Base-by-base conservation (phyloP, 2,888 invertebrate genomes). In the Sclerodermus sp. region DNA sequence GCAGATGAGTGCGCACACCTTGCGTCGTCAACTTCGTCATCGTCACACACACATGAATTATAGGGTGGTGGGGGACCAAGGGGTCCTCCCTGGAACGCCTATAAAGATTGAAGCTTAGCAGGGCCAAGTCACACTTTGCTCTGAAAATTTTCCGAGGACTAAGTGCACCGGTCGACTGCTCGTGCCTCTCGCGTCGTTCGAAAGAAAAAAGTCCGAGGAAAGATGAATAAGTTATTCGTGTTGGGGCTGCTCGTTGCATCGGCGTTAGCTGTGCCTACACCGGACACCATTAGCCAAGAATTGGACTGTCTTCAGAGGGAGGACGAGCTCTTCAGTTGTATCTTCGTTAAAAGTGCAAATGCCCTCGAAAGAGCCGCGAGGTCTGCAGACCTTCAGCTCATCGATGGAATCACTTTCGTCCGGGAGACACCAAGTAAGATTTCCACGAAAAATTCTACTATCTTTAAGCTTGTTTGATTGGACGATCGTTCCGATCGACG, bases 381-480 rank as follows among this genome's bases (percentile, higher is more conserved):
- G 54, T 82, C 83, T 60, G 79, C 79, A 60, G 80, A 82, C 64
- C 79, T 87, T 52, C 80, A 84, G 52, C 64, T 87, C 45, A 50
- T 83, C 56, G 82, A 83, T 40, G 87, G 87, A 51, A 75, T 87
- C 48, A 79, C 81, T 51, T 81, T 87, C 60, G 79, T 83, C 57
- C 62, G 73, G 34, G 73, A 75, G 29, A 56, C 60, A n/a, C 73
- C 75, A 4, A 52, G 77, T 78, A 55, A 76, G 76, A 71, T 46
- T 15, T 18, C 15, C 4, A 15, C 8, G 39, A 39, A 15, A n/a
- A n/a, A n/a, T n/a, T n/a, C n/a, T n/a, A n/a, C n/a, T n/a, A n/a
- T n/a, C n/a, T n/a, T n/a, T n/a, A n/a, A n/a, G n/a, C n/a, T n/a
- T n/a, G n/a, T n/a, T n/a, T n/a, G n/a, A n/a, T n/a, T n/a, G n/a